These are phyloP conservation scores for Aspiorhynchus laticeps DNA, from an alignment of 2,113 vertebrate genomes.

Conservation along the genomic window DNA sequence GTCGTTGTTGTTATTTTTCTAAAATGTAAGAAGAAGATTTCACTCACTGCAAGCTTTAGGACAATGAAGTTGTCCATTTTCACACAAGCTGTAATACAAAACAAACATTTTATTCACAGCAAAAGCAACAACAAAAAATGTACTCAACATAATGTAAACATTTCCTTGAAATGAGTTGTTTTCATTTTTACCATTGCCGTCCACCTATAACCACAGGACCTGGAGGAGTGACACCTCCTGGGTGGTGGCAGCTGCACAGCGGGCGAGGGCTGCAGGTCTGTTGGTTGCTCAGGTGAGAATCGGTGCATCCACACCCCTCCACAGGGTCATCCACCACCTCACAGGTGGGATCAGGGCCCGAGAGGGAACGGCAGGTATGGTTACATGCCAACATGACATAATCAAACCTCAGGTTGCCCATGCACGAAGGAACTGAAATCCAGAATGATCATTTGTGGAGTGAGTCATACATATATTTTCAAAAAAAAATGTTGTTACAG, in stretches of 20 bases:
- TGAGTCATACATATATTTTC: neutral
- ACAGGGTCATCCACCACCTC: slow-evolving; percentile 56
- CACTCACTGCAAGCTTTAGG: slow-evolving; percentile 66
- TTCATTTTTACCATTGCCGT: slow-evolving; percentile 66
- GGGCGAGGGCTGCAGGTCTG: slow-evolving; percentile 56
- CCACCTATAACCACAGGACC: slow-evolving; percentile 64
- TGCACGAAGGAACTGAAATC: slow-evolving; percentile 63
- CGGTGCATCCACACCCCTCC: slow-evolving; percentile 75
- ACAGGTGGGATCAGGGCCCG: slow-evolving; percentile 66
- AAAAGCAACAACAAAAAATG: neutral
- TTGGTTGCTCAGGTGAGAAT: slow-evolving; percentile 62
- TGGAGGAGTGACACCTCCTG: slow-evolving; percentile 7
- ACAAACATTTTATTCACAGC: neutral
- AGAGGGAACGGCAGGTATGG: slow-evolving; percentile 68
- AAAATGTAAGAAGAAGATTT: neutral
- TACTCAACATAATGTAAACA: neutral
- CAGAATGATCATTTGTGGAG: neutral
- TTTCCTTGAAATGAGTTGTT: neutral
- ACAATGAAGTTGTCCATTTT: slow-evolving; percentile 68
- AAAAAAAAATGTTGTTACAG: too few relatives aligned
- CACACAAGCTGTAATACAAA: slow-evolving; percentile 65
- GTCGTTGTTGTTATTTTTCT: too few relatives aligned
- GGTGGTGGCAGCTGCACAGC: slow-evolving; percentile 64
- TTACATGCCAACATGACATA: slow-evolving; percentile 68
- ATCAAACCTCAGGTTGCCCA: slow-evolving; percentile 67